Base-by-base conservation (phyloP, 2,113 vertebrate genomes). In the Archilochus colubris region DNA sequence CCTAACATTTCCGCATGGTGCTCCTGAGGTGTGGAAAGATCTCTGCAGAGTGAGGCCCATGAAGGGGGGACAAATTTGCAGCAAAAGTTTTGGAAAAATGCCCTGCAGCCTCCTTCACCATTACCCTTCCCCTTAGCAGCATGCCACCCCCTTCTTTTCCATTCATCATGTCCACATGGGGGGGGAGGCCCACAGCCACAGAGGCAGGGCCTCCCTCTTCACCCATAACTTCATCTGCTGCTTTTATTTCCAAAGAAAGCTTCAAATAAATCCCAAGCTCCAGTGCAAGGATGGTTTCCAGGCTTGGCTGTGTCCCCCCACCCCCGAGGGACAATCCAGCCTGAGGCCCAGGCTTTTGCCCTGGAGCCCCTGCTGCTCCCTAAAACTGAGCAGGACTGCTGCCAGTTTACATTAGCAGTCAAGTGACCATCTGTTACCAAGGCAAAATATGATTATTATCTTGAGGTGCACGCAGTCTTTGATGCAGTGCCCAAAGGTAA, bases 11-110 rank as follows among this genome's bases (percentile, higher is more conserved):
- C 85, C 77, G 96, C 69, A 4, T 76, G 73, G 91, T 94, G 89
- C 92, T 96, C 88, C 79, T 19, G 59, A 95, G 91, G 94, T 76
- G 83, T 90, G 84, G 77, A 86, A 79, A 96, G 78, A 91, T 87
- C 91, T 83, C 92, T 86, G 95, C 89, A 86, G 74, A 91, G 85
- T 70, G 93, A 96, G 95, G 95, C 93, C 95, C 91, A 15, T 1
- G 12, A 84, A 97, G 48, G 95, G 96, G 95, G 77, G 6, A 40
- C 40, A 88, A 79, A 43, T 1, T 0, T 84, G 63, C 50, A 86
- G 89, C 54, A 82, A 16, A 87, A 77, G 82, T 83, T 91, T 89
- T 88, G 92, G 89, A 95, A 90, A 93, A 72, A 21, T 81, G 88
- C 89, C 90, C 90, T 88, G 57, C 50, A 78, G 62, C 70, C 85